Conservation (phyloP, 2,888 invertebrate genomes). For the Agrypnus murinus region DNA sequence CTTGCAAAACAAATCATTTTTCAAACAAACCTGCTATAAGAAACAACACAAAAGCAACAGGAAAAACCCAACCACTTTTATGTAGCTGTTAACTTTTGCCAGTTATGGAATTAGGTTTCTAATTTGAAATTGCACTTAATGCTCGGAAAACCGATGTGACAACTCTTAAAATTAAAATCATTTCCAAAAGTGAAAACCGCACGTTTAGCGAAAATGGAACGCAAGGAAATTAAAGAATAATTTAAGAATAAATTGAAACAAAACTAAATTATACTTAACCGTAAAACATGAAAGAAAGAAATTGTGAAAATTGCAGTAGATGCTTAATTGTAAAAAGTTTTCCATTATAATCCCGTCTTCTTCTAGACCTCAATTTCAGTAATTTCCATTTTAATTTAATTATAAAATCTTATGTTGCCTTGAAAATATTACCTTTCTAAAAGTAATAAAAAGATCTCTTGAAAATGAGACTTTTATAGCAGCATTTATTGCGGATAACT, state of each 20-base stretch:
- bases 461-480: too few relatives aligned
- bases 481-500: too few relatives aligned
- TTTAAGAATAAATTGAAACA: constrained; percentile 15
- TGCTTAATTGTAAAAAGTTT: constrained; percentile 2
- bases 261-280: constrained; percentile 15
- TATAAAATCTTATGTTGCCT: not conserved
- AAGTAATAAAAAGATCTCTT: too few relatives aligned
- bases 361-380: constrained; percentile 3
- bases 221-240: not conserved
- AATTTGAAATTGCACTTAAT: too few relatives aligned
- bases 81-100: too few relatives aligned
- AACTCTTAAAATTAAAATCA: not conserved
- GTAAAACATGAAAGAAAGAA: not conserved
- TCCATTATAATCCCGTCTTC: not conserved
- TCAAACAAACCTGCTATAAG: too few relatives aligned
- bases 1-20: too few relatives aligned
- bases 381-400: not conserved
- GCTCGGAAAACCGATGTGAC: too few relatives aligned
- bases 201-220: not conserved
- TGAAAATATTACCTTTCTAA: too few relatives aligned
- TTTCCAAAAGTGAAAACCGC: not conserved
- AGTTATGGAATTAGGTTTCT: too few relatives aligned
- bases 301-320: not conserved
- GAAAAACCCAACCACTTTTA: too few relatives aligned
- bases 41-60: too few relatives aligned